Evolutionary conservation across 2,888 invertebrate species (phyloP).

Genomic region (Megastigmus dorsalis): DNA sequence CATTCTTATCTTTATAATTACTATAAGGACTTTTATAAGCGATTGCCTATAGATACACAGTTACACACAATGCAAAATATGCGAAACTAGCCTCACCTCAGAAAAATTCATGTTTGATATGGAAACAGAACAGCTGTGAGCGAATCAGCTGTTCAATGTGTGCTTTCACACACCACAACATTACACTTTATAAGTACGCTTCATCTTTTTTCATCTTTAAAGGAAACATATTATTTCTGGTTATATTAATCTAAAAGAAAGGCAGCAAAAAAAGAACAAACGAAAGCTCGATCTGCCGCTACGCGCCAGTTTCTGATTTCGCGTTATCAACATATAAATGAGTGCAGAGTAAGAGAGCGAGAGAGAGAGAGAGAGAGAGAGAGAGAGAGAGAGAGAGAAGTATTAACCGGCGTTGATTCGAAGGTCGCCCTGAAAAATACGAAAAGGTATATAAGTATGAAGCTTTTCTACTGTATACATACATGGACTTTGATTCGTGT

Average conservation of each 20-base stretch:
- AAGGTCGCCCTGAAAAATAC: slow-evolving; percentile 26
- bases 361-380: too few relatives aligned
- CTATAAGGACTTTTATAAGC: too few relatives aligned
- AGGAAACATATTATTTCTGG: background rate
- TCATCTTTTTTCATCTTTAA: background rate
- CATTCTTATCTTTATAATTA: too few relatives aligned
- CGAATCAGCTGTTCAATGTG: slow-evolving; percentile 36
- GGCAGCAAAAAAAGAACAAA: background rate
- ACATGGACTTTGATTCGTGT: background rate
- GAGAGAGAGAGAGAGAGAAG: background rate
- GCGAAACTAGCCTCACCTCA: too few relatives aligned
- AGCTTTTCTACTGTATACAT: background rate
- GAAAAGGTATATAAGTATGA: slow-evolving; percentile 8
- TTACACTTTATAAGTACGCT: too few relatives aligned
- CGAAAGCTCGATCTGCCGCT: background rate
- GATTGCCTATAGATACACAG: too few relatives aligned
- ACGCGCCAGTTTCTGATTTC: background rate
- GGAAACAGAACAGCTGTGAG: too few relatives aligned
- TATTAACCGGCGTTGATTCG: background rate
- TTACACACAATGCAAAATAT: too few relatives aligned
- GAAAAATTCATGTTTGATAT: too few relatives aligned
- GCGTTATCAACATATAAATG: background rate
- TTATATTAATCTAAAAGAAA: background rate
- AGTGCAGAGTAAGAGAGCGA: too few relatives aligned
- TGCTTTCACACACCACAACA: background rate